Conservation (phyloP, 2,113 vertebrate genomes). For the Nerophis ophidion region DNA sequence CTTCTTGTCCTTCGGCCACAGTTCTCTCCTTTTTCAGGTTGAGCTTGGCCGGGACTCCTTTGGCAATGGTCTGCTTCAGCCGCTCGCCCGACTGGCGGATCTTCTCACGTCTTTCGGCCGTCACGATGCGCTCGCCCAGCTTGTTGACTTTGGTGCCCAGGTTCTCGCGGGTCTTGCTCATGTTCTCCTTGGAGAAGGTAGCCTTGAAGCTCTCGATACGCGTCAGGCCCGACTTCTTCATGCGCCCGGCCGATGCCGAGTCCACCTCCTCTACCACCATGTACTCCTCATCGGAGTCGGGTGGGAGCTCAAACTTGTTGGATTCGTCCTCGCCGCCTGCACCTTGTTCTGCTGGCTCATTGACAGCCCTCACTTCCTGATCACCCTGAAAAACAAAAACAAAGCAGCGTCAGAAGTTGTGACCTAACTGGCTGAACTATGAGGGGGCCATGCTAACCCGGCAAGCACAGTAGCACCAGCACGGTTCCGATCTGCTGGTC, state of each 20-base stretch:
- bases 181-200: constrained; percentile 91
- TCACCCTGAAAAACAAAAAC: constrained; percentile 78
- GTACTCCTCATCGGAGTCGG: constrained; percentile 94
- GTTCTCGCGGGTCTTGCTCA: constrained; percentile 90
- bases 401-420: background rate
- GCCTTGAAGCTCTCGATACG: constrained; percentile 92
- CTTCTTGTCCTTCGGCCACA: constrained; percentile 79
- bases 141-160: constrained; percentile 87
- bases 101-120: constrained; percentile 87
- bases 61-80: constrained; percentile 86
- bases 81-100: constrained; percentile 86
- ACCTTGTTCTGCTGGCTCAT: constrained; percentile 64
- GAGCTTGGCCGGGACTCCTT: constrained; percentile 82
- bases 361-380: constrained; percentile 75
- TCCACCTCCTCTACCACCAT: constrained; percentile 82
- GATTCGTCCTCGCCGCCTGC: constrained; percentile 62
- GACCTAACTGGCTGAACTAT: background rate
- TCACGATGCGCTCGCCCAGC: constrained; percentile 88
- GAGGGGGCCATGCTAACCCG: background rate
- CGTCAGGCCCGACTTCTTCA: constrained; percentile 87
- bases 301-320: constrained; percentile 71
- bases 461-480: no score
- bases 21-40: constrained; percentile 80
- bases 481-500: no score
- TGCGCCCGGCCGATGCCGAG: constrained; percentile 70